Evolutionary conservation across 2,888 invertebrate genomes (phyloP).

Genomic region (Aricia artaxerxes): DNA sequence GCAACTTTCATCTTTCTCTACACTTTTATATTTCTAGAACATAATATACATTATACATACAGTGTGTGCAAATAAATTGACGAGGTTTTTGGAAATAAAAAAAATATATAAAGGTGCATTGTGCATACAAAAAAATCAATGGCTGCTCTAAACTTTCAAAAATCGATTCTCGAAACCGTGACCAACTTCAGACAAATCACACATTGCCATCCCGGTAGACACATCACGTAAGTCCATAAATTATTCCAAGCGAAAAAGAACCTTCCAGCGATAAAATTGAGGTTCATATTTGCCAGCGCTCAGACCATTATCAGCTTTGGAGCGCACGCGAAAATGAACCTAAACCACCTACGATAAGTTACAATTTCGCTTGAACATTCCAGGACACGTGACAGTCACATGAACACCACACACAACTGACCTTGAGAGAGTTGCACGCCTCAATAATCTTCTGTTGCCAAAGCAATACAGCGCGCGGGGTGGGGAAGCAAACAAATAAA

Average conservation of each 20-base stretch:
- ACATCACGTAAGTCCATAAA: background rate
- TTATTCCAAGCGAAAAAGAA: background rate
- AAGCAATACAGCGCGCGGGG: conserved; percentile 66
- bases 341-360: background rate
- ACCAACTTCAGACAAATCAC: conserved; percentile 1
- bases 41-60: too few species aligned
- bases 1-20: too few species aligned
- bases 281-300: background rate
- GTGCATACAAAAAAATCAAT: background rate
- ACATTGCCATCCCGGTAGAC: conserved; percentile 18
- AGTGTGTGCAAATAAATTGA: too few species aligned
- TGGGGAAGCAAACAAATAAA: conserved; percentile 68
- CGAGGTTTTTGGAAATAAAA: background rate
- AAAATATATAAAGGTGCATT: background rate
- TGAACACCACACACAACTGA: conserved; percentile 67
- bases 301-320: background rate
- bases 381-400: background rate
- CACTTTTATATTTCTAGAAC: too few species aligned
- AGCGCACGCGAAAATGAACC: background rate
- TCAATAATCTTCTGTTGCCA: conserved; percentile 93
- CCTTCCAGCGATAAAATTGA: background rate
- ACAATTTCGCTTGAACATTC: conserved; percentile 36
- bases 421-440: conserved; percentile 96
- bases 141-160: background rate
- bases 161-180: background rate